A percentile compares a stretch with the other conserved stretches of the same genome.
Conservation (phyloP, 2,888 invertebrate species). For the Syritta pipiens region DNA sequence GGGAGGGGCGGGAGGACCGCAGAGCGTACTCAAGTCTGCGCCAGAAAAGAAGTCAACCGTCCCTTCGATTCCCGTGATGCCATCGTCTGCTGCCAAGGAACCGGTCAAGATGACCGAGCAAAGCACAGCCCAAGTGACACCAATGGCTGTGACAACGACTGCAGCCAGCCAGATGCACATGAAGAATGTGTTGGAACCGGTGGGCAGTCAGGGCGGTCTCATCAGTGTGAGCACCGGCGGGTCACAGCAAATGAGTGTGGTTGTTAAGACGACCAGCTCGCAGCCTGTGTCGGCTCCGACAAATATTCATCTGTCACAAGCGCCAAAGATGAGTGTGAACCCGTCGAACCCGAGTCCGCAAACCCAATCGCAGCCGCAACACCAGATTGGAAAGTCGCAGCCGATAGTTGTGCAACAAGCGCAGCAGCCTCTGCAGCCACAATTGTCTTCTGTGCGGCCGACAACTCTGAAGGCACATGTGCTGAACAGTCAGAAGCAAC, state of each 20-base stretch:
- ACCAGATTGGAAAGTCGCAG: conserved; percentile 72
- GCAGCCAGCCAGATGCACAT: conserved; percentile 10
- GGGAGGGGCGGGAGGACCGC: conserved; percentile 66
- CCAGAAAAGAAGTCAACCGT: conserved; percentile 29
- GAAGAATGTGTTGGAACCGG: conserved; percentile 29
- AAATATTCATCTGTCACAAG: conserved; percentile 56
- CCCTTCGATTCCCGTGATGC: conserved; percentile 69
- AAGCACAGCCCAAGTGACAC: conserved; percentile 54
- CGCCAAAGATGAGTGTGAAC: conserved; percentile 26
- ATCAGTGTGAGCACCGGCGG: conserved; percentile 25
- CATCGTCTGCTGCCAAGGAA: conserved; percentile 71
- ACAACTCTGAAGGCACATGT: conserved; percentile 84
- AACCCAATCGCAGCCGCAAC: conserved; percentile 70
- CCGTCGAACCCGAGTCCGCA: conserved; percentile 9
- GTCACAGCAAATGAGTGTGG: conserved; percentile 74
- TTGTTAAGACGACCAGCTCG: conserved; percentile 74
- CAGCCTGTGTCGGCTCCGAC: conserved; percentile 70
- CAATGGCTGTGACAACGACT: conserved; percentile 60
- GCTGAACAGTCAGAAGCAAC: conserved; percentile 80
- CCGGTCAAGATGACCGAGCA: conserved; percentile 71
- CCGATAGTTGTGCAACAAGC: conserved; percentile 74
- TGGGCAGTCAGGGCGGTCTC: neutral
- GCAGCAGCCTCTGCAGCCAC: conserved; percentile 77
- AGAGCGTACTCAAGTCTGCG: conserved; percentile 14
- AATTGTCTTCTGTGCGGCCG: conserved; percentile 77